A percentile compares a stretch with the other conserved stretches of the same genome.
These are phyloP conservation scores for Lamellibrachia luymesi DNA, from an alignment of 1,140 invertebrate species.

Conservation along the genomic window DNA sequence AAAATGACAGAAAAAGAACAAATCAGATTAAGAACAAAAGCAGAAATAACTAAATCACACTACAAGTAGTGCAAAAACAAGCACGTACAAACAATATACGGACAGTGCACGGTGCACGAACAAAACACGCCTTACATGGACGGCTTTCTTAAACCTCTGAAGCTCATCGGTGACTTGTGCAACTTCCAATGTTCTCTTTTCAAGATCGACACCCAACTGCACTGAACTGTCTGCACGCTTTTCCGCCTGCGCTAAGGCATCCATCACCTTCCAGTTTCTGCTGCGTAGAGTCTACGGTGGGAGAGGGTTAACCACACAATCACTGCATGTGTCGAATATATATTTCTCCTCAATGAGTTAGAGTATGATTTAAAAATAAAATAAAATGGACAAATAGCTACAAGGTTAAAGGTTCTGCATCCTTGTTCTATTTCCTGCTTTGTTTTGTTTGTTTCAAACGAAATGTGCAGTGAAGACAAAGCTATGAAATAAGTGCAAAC, in stretches of 20 bases:
- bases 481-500: background rate
- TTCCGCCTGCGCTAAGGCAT: slow-evolving; percentile 24
- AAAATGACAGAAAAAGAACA: background rate
- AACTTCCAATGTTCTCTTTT: slow-evolving; percentile 1
- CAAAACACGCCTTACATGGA: background rate
- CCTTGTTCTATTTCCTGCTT: background rate
- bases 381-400: background rate
- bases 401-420: background rate
- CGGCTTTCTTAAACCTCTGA: slow-evolving; percentile 30
- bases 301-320: background rate
- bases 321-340: background rate
- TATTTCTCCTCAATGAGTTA: background rate
- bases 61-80: background rate
- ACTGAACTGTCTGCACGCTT: slow-evolving; percentile 11
- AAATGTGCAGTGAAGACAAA: background rate
- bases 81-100: background rate
- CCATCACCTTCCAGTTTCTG: slow-evolving; percentile 27
- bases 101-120: slow-evolving; percentile 1
- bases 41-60: background rate
- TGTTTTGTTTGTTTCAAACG: background rate
- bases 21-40: background rate
- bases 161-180: slow-evolving; percentile 28
- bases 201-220: slow-evolving; percentile 6
- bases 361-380: background rate
- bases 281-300: slow-evolving; percentile 13